Evolutionary conservation across 2,797 vertebrate species (phyloP).

Genomic region (Sandelia bainsii): DNA sequence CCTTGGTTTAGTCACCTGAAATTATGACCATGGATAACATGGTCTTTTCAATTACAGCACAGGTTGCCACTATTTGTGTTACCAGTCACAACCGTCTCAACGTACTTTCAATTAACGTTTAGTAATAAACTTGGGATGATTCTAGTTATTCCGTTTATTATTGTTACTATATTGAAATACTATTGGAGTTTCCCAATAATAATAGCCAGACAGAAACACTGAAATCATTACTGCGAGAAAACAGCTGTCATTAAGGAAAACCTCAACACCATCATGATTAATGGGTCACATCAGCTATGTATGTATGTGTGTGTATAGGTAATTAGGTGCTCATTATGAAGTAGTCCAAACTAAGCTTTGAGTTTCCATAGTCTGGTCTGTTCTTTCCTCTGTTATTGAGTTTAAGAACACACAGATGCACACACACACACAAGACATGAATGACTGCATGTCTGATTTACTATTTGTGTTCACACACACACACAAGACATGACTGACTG

Average conservation of each 20-base stretch:
- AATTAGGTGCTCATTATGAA: slow-evolving; percentile 70
- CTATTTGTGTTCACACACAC: no score
- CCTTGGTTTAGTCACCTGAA: no score
- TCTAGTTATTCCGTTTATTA: no score
- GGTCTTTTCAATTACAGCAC: not conserved
- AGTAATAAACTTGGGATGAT: slow-evolving; percentile 18
- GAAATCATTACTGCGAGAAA: slow-evolving; percentile 21
- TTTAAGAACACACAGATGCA: slow-evolving; percentile 16
- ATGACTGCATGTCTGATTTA: no score
- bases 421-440: slow-evolving; percentile 13
- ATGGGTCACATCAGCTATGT: slow-evolving; percentile 66
- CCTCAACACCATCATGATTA: slow-evolving; percentile 51
- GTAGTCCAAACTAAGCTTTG: slow-evolving; percentile 58
- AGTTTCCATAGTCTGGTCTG: slow-evolving; percentile 48
- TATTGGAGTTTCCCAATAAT: slow-evolving; percentile 25
- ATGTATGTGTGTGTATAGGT: slow-evolving; percentile 57
- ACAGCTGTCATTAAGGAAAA: slow-evolving; percentile 52
- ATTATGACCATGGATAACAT: no score
- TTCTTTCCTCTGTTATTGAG: not conserved
- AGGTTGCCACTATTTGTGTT: not conserved
- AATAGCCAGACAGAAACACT: slow-evolving; percentile 36
- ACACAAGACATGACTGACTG: no score
- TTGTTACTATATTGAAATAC: slow-evolving; percentile 6
- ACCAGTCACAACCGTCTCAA: not conserved
- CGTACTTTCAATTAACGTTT: not conserved